phyloP scores from a whole-genome alignment of 2,888 invertebrate genomes.

The Oasisia sp. region DNA sequence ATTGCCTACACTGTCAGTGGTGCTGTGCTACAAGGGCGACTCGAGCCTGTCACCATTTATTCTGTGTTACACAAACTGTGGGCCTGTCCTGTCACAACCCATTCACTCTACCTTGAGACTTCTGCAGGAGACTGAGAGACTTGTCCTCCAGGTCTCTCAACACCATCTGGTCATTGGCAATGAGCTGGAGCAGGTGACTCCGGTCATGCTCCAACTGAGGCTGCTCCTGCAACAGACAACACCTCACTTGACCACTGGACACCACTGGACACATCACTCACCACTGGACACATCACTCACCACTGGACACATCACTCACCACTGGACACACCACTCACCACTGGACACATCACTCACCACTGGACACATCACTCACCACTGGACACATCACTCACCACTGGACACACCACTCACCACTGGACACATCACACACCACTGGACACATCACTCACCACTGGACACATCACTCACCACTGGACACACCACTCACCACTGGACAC shows the following conservation, averaged over 20 bases:
- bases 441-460: background rate
- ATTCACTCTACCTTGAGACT: constrained; percentile 54
- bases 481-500: background rate
- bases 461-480: background rate
- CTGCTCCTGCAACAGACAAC: constrained; percentile 50
- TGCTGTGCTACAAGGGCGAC: too few relatives aligned
- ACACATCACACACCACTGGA: too few relatives aligned
- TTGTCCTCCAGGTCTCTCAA: constrained; percentile 63
- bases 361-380: constrained; percentile 10
- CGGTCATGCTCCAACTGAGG: constrained; percentile 60
- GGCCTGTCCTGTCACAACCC: background rate
- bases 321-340: background rate
- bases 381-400: background rate
- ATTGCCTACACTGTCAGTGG: too few relatives aligned
- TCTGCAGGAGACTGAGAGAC: constrained; percentile 62
- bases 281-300: background rate
- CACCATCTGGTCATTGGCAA: constrained; percentile 58
- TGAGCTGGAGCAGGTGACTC: constrained; percentile 57
- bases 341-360: background rate
- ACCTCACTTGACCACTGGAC: background rate
- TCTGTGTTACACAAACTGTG: too few relatives aligned
- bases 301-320: too few relatives aligned
- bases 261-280: background rate
- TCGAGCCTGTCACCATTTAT: too few relatives aligned
- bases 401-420: background rate